Conservation (phyloP, 2,113 vertebrate genomes). For the Fregata magnificens region DNA sequence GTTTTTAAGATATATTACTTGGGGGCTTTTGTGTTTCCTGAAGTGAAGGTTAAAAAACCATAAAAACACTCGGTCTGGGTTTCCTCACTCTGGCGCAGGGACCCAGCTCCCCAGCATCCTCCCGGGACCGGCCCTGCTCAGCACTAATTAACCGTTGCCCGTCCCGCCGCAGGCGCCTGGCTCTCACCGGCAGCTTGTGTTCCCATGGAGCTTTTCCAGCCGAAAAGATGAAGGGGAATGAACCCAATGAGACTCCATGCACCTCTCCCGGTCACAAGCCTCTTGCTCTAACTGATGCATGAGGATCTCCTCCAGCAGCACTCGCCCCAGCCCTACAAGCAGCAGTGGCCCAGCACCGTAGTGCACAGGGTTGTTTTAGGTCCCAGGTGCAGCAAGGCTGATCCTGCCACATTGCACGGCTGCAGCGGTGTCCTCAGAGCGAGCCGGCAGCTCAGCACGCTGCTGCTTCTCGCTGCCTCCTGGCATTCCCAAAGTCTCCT, state of each 20-base stretch:
- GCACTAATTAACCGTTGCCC: neutral
- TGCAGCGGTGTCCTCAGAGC: accelerated
- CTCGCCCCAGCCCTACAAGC: accelerated
- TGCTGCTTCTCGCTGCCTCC: neutral
- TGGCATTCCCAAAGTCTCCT: neutral
- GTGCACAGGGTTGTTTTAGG: accelerated
- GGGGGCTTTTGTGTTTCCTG: neutral
- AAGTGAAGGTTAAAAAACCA: neutral
- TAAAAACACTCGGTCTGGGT: accelerated
- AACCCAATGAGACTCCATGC: accelerated
- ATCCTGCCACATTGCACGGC: accelerated
- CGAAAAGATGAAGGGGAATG: neutral
- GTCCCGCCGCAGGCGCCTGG: accelerated
- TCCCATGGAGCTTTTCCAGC: neutral
- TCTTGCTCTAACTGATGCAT: accelerated
- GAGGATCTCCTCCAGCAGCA: neutral
- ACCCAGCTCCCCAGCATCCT: neutral
- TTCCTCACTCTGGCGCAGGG: neutral
- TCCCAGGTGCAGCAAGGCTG: neutral
- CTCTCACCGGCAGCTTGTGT: neutral
- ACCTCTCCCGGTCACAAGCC: neutral
- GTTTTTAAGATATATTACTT: neutral
- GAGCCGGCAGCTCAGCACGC: accelerated
- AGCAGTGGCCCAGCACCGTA: accelerated
- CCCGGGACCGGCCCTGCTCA: neutral